phyloP scores from a whole-genome alignment of 2,113 vertebrate genomes.

The Phaetusa simplex region DNA sequence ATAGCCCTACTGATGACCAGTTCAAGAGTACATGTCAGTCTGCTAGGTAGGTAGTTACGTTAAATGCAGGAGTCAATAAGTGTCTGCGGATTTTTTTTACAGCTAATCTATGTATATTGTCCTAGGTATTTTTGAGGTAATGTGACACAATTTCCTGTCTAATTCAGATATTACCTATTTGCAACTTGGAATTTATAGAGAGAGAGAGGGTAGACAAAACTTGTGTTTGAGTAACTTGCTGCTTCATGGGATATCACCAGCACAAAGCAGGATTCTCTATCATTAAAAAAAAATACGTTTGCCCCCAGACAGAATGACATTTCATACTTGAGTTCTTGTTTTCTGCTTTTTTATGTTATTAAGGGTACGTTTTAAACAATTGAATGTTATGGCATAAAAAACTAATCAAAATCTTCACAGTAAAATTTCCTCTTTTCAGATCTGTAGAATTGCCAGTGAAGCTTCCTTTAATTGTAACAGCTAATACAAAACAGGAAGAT shows the following conservation, averaged over 20 bases:
- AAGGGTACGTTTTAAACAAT: neutral
- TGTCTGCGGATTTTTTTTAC: neutral
- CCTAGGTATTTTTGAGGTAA: neutral
- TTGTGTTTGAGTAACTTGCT: neutral
- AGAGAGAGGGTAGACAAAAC: neutral
- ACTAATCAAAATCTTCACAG: neutral
- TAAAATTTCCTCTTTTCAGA: constrained; percentile 14
- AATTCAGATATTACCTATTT: neutral
- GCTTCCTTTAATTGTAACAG: constrained; percentile 28
- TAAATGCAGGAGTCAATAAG: neutral
- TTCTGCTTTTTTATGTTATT: neutral
- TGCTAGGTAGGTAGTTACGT: constrained; percentile 19
- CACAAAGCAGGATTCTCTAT: neutral
- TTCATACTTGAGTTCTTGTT: neutral
- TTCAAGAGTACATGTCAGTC: neutral
- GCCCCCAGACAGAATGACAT: neutral
- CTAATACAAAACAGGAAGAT: constrained; percentile 2
- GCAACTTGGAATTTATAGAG: neutral
- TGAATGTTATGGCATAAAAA: neutral
- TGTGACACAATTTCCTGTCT: neutral
- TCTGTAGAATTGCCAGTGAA: neutral
- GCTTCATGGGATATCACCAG: neutral
- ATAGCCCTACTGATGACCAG: constrained; percentile 7
- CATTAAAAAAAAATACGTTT: neutral
- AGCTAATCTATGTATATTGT: neutral